These are phyloP conservation scores for Ranitomeya variabilis DNA, from an alignment of 2,113 vertebrate genomes.

Conservation along the genomic window DNA sequence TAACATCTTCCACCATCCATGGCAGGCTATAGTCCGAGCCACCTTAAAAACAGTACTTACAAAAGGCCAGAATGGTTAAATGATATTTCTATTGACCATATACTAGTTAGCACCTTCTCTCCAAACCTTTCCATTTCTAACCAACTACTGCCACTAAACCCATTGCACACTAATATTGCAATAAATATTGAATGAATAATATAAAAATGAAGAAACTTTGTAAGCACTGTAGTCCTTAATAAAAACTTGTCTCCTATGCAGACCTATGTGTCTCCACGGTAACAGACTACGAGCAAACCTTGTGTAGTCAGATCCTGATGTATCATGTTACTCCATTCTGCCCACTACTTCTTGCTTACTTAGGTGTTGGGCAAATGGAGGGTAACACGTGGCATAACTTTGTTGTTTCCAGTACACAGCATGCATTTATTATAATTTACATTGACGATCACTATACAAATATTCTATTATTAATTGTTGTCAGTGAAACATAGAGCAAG, in stretches of 20 bases:
- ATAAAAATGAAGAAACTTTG: neutral
- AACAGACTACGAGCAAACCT: neutral
- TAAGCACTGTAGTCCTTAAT: neutral
- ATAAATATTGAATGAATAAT: too few relatives aligned
- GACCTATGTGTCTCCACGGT: neutral
- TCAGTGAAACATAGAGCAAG: neutral
- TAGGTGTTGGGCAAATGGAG: neutral
- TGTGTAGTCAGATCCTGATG: neutral
- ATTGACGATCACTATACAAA: neutral
- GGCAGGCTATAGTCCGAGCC: neutral
- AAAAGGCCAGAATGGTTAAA: too few relatives aligned
- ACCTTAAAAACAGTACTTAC: too few relatives aligned
- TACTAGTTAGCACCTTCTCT: too few relatives aligned
- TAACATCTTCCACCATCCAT: neutral
- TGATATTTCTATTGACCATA: too few relatives aligned
- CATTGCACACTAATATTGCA: too few relatives aligned
- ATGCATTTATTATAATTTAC: neutral
- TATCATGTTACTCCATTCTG: neutral
- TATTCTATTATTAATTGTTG: neutral
- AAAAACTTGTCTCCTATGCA: neutral
- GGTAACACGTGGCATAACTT: neutral
- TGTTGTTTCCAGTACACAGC: neutral
- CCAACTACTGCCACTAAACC: too few relatives aligned
- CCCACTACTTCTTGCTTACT: neutral
- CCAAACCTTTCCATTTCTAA: too few relatives aligned